A percentile compares a stretch with the other conserved stretches of the same genome.
phyloP scores from a whole-genome alignment of 1,140 invertebrate species.

The Schlechtendalia chinensis region DNA sequence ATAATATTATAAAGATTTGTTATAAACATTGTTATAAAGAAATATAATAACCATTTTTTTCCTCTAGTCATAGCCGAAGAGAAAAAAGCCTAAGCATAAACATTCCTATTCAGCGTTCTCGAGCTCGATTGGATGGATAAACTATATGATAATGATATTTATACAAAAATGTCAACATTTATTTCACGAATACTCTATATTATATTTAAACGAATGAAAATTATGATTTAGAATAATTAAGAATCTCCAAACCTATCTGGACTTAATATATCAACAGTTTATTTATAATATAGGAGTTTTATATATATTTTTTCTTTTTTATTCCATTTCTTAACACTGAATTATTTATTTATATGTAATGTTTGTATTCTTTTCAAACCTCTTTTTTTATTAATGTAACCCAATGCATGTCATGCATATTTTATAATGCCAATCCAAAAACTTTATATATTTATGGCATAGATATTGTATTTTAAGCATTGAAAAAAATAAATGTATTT shows the following conservation, averaged over 20 bases:
- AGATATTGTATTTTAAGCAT: constrained; percentile 6
- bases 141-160: background rate
- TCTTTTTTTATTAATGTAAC: constrained; percentile 16
- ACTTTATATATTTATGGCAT: background rate
- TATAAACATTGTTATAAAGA: too few species aligned
- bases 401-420: background rate
- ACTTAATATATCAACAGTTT: constrained; percentile 14
- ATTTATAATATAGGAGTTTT: background rate
- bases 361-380: constrained; percentile 18
- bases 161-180: constrained; percentile 14
- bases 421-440: constrained; percentile 11
- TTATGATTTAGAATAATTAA: background rate
- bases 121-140: background rate
- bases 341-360: constrained; percentile 18
- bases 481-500: constrained; percentile 7
- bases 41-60: background rate
- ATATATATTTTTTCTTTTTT: background rate
- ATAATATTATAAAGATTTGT: too few species aligned
- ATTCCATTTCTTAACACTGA: constrained; percentile 27
- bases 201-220: too few species aligned
- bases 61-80: constrained; percentile 66
- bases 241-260: background rate
- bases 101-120: background rate
- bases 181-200: background rate
- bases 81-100: constrained; percentile 63